Percentiles rank a stretch among this genome's conserved stretches.
phyloP scores from a whole-genome alignment of 2,888 invertebrate species.

The Molorchus minor region DNA sequence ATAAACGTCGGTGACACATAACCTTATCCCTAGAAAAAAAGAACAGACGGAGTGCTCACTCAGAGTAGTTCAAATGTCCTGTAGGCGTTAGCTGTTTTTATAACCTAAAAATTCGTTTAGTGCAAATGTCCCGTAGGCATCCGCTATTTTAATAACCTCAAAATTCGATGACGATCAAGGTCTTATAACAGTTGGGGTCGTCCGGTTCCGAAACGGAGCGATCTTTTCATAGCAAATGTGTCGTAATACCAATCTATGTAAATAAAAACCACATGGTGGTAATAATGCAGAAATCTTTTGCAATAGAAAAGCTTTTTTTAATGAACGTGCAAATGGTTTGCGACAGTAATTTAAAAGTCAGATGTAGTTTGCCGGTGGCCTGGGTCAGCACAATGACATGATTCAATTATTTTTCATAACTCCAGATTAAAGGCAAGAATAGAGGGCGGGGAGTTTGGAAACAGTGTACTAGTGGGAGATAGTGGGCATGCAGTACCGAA shows the following conservation, averaged over 20 bases:
- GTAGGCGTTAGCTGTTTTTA: too few relatives aligned
- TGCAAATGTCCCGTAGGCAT: too few relatives aligned
- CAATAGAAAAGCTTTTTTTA: slow-evolving; percentile 43
- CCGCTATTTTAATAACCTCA: too few relatives aligned
- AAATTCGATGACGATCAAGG: too few relatives aligned
- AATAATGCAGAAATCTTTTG: slow-evolving; percentile 43
- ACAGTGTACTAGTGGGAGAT: background rate
- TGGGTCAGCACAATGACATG: slow-evolving; percentile 46
- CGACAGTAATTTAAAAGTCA: slow-evolving; percentile 36
- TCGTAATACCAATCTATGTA: too few relatives aligned
- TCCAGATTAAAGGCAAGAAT: slow-evolving; percentile 1
- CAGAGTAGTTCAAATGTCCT: too few relatives aligned
- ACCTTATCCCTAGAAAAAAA: too few relatives aligned
- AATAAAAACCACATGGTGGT: slow-evolving; percentile 46
- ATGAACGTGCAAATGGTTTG: slow-evolving; percentile 46
- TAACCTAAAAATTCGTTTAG: too few relatives aligned
- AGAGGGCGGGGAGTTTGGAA: background rate
- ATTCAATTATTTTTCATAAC: background rate
- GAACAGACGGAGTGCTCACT: too few relatives aligned
- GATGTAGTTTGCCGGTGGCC: slow-evolving; percentile 49
- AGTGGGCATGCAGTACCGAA: background rate
- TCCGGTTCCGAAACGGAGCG: too few relatives aligned
- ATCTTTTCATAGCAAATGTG: too few relatives aligned
- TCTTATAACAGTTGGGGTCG: slow-evolving; percentile 43
- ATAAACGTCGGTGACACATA: too few relatives aligned